These are phyloP conservation scores for Botia almorhae DNA, from an alignment of 2,797 vertebrate species.

Conservation along the genomic window DNA sequence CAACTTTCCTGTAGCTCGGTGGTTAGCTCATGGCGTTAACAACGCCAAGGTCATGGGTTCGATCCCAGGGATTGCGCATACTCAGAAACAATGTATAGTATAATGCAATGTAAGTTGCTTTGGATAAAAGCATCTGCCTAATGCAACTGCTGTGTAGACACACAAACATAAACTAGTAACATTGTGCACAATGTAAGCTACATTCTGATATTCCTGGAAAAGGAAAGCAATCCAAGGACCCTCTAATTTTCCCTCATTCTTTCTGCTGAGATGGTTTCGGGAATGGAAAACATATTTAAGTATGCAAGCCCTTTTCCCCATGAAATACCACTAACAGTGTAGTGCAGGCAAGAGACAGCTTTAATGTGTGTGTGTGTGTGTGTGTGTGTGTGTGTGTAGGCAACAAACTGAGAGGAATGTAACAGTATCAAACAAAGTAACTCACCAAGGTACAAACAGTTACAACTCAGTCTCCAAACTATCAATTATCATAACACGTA, in stretches of 20 bases:
- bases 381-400: slow-evolving; percentile 1
- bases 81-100: no score
- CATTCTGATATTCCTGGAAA: slow-evolving; percentile 3
- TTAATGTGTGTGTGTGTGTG: no score
- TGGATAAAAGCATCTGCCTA: no score
- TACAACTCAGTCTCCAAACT: not conserved
- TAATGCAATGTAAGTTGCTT: no score
- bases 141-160: no score
- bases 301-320: slow-evolving; percentile 2
- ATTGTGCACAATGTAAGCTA: not conserved
- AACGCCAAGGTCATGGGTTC: no score
- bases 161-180: slow-evolving; percentile 13
- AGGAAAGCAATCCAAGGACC: slow-evolving; percentile 30
- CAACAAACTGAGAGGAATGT: slow-evolving; percentile 23
- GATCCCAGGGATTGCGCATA: no score
- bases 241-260: slow-evolving; percentile 29
- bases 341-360: slow-evolving; percentile 10
- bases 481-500: no score
- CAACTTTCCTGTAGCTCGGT: no score
- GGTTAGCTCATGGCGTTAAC: no score
- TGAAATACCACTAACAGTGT: slow-evolving; percentile 31
- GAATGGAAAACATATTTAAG: slow-evolving; percentile 41
- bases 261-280: slow-evolving; percentile 40
- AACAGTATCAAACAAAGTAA: slow-evolving; percentile 29
- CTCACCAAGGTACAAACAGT: slow-evolving; percentile 32